Evolutionary conservation across 2,113 vertebrate species (phyloP), one percentile per base, ranked within the genome.

Genomic region (Hystrix cristata): DNA sequence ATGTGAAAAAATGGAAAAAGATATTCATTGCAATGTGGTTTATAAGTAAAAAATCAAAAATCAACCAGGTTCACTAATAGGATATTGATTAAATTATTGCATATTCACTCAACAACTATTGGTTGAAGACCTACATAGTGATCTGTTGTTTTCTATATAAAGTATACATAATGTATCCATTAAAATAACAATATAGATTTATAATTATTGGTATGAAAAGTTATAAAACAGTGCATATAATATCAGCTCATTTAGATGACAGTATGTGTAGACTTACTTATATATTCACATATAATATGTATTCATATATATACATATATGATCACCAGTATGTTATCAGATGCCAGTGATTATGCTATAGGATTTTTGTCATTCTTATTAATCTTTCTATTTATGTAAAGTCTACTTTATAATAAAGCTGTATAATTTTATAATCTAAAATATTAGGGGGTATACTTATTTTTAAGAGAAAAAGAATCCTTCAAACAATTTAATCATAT

Each of bases 401-500:
- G 46, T 55, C n/a, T 94, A 87, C 88, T 83, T 91, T 78, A 94
- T 8, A 95, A 78, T 74, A 94, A 80, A 95, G 13, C 27, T 87
- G 29, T 67, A 51, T 67, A 10, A 87, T 71, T 96, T 89, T 55
- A 95, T 76, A 74, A 78, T 71, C 59, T 88, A 78, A 95, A 95
- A 59, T 88, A 95, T 84, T 90, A 90, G 51, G 46, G 9, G 1
- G 18, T 34, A 82, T 79, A 76, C 64, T 85, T 83, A 88, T 91
- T 90, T 85, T 92, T 91, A 87, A 93, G 65, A 34, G 31, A 92
- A 82, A 91, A 98, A 64, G 53, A 96, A 91, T 14, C 27, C 80
- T 53, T 53, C 84, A 86, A 95, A 87, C 43, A 97, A 94, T 95
- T 87, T 96, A 97, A 97, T 93, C 81, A n/a, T 94, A 92, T 95